Percentiles rank a stretch among this genome's conserved stretches.
phyloP scores from a whole-genome alignment of 2,113 vertebrate species.

The Parus major region DNA sequence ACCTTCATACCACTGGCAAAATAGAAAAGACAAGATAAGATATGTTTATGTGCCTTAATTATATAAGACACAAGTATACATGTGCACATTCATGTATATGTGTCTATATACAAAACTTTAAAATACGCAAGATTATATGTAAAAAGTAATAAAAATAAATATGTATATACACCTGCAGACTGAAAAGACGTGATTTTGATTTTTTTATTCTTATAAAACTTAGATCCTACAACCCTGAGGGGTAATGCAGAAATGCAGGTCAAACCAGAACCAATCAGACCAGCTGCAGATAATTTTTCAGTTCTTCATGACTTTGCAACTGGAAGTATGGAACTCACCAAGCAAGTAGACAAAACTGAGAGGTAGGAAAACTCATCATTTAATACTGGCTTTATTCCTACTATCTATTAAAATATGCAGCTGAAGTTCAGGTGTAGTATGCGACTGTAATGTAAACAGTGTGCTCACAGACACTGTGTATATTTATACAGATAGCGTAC shows the following conservation, averaged over 20 bases:
- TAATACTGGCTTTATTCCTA: neutral
- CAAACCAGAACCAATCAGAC: neutral
- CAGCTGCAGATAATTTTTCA: neutral
- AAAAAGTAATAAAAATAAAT: neutral
- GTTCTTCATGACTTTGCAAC: neutral
- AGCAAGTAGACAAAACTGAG: neutral
- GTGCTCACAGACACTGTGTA: neutral
- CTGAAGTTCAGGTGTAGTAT: neutral
- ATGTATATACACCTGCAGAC: accelerated
- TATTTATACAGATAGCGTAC: neutral
- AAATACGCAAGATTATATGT: neutral
- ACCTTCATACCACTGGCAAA: neutral
- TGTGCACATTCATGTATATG: neutral
- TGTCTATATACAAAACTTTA: neutral
- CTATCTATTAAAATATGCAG: neutral
- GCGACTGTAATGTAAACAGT: accelerated
- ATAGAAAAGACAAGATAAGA: neutral
- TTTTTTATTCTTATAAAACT: slow-evolving; percentile 24
- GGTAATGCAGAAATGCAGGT: slow-evolving; percentile 24
- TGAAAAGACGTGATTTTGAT: neutral
- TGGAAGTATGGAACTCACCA: neutral
- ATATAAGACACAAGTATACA: neutral
- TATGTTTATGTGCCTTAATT: neutral
- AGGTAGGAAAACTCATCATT: slow-evolving; percentile 53
- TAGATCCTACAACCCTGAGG: neutral